Percentiles rank a stretch among this genome's conserved stretches.
Evolutionary conservation across 2,797 vertebrate genomes (phyloP).

Genomic region (Alcedo atthis): DNA sequence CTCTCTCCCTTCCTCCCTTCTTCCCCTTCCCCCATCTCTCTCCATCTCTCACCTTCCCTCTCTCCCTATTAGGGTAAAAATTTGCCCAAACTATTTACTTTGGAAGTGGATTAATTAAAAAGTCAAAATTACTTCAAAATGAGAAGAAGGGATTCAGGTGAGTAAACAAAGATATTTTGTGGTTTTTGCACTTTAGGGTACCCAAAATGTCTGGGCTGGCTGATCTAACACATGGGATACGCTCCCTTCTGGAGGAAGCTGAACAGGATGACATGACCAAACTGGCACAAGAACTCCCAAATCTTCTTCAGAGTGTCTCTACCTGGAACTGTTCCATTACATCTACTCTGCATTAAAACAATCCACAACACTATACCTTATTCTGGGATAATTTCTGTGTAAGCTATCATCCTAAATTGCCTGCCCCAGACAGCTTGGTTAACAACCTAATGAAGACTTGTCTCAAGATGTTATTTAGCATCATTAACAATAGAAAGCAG

Average conservation of each 20-base stretch:
- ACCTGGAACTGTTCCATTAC: neutral
- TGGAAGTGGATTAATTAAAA: neutral
- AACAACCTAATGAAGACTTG: conserved; percentile 39
- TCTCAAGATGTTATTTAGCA: neutral
- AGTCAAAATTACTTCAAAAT: neutral
- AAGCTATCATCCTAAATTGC: conserved; percentile 12
- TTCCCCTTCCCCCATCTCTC: neutral
- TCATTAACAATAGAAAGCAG: conserved; percentile 29
- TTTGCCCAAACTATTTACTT: neutral
- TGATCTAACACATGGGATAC: neutral
- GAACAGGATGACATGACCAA: neutral
- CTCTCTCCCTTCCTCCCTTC: neutral
- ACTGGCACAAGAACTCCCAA: neutral
- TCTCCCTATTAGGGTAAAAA: neutral
- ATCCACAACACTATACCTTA: neutral
- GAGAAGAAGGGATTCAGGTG: neutral
- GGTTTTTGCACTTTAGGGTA: neutral
- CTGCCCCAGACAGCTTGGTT: conserved; percentile 21
- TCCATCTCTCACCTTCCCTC: no score
- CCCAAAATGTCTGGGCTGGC: neutral
- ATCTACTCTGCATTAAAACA: neutral
- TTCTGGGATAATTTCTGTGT: conserved; percentile 1
- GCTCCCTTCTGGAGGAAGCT: neutral
- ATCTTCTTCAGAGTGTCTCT: neutral
- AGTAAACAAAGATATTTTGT: neutral